Evolutionary conservation across 1,140 invertebrate genomes (phyloP).

Genomic region (Colletes latitarsis): DNA sequence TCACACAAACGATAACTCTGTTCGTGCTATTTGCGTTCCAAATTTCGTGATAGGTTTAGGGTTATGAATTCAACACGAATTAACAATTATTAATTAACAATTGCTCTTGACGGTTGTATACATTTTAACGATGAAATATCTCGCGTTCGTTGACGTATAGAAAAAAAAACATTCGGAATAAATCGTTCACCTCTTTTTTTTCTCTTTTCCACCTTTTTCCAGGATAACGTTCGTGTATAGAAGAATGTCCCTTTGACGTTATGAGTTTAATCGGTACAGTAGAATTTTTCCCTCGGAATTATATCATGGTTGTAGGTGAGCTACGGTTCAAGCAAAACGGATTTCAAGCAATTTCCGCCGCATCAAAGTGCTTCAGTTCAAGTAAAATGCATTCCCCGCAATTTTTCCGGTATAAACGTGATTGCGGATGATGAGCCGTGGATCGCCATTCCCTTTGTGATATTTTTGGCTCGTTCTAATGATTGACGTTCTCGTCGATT

Average conservation of each 20-base stretch:
- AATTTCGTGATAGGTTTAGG: too few relatives aligned
- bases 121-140: background rate
- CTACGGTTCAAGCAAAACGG: constrained; percentile 41
- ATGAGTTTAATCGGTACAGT: constrained; percentile 40
- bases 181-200: background rate
- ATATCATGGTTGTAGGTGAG: constrained; percentile 26
- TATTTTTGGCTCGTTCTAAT: constrained; percentile 9
- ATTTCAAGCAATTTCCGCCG: constrained; percentile 50
- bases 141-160: background rate
- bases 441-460: constrained; percentile 40
- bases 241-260: constrained; percentile 41
- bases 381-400: constrained; percentile 39
- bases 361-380: constrained; percentile 49
- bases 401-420: constrained; percentile 45
- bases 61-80: too few relatives aligned
- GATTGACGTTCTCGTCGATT: constrained; percentile 11
- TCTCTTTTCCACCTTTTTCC: background rate
- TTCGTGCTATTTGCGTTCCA: too few relatives aligned
- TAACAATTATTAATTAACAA: too few relatives aligned
- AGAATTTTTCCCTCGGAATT: constrained; percentile 35
- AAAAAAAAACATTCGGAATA: background rate
- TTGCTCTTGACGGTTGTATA: too few relatives aligned
- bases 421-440: constrained; percentile 29
- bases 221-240: background rate
- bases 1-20: too few relatives aligned